A percentile compares a stretch with the other conserved stretches of the same genome.
Evolutionary conservation across 2,797 vertebrate genomes (phyloP).

Genomic region (Micromesistius poutassou): DNA sequence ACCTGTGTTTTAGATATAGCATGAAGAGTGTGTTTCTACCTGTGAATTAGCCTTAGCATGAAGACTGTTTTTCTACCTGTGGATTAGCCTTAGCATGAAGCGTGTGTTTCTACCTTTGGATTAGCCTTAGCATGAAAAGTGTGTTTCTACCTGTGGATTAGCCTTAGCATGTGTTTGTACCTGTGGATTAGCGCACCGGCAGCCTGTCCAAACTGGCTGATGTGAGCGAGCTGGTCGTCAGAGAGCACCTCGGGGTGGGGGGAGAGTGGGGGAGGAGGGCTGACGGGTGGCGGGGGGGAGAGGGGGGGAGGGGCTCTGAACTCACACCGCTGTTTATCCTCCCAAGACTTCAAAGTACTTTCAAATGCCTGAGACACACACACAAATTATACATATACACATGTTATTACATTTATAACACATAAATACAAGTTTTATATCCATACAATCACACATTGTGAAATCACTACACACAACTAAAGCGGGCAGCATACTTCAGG

Average conservation of each 20-base stretch:
- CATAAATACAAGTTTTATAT: not conserved
- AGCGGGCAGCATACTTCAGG: not conserved
- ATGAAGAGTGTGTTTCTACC: not conserved
- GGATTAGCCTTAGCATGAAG: not conserved
- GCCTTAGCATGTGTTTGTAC: constrained; percentile 54
- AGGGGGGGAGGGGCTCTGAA: constrained; percentile 65
- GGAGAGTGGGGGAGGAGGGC: constrained; percentile 70
- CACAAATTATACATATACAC: not conserved
- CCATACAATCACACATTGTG: not conserved
- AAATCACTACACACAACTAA: not conserved
- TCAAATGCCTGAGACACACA: constrained; percentile 84
- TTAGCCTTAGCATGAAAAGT: not conserved
- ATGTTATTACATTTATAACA: not conserved
- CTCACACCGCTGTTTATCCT: constrained; percentile 95
- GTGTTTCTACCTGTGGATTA: constrained; percentile 1
- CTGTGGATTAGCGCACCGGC: constrained; percentile 91
- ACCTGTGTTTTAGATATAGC: not conserved
- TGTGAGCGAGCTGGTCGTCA: constrained; percentile 85
- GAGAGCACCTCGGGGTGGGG: constrained; percentile 85
- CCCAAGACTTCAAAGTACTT: constrained; percentile 95
- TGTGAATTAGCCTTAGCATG: not conserved
- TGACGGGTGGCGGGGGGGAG: constrained; percentile 49
- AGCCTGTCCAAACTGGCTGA: constrained; percentile 87
- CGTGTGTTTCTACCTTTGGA: not conserved
- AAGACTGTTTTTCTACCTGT: not conserved